These are phyloP conservation scores for Neoitamus cyanurus DNA, from an alignment of 2,888 invertebrate species.

Conservation along the genomic window DNA sequence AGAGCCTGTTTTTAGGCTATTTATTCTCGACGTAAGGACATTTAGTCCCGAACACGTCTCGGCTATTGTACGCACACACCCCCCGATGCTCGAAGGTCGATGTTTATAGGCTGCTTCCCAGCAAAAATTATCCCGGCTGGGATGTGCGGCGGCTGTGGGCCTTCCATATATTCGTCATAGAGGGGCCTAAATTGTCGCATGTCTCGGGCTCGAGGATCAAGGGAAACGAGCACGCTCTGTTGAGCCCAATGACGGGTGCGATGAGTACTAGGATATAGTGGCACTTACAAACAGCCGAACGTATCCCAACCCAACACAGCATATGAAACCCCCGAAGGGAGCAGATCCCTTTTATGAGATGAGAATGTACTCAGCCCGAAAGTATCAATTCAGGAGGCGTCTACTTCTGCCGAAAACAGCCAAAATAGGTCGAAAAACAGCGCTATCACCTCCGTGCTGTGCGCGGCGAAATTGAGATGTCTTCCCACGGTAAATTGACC, in stretches of 20 bases:
- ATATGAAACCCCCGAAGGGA: neutral
- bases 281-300: conserved; percentile 38
- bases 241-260: conserved; percentile 10
- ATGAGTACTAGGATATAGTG: conserved; percentile 12
- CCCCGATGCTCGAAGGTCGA: conserved; percentile 22
- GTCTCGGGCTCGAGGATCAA: neutral
- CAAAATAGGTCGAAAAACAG: neutral
- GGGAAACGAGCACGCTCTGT: neutral
- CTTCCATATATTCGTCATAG: neutral
- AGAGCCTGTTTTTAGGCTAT: conserved; percentile 51
- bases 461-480: neutral
- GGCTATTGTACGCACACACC: conserved; percentile 24
- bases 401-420: neutral
- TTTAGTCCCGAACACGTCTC: conserved; percentile 47
- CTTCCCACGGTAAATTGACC: neutral
- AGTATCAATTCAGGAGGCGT: neutral
- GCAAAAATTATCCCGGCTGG: conserved; percentile 22
- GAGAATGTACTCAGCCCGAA: conserved; percentile 22
- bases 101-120: conserved; percentile 38
- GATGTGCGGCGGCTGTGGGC: neutral
- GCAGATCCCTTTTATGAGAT: conserved; percentile 35
- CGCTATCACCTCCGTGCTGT: neutral
- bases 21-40: conserved; percentile 47
- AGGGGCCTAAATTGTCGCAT: conserved; percentile 12
- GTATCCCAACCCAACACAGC: neutral